Evolutionary conservation across 2,113 vertebrate genomes (phyloP).

Genomic region (Saguinus imperator): DNA sequence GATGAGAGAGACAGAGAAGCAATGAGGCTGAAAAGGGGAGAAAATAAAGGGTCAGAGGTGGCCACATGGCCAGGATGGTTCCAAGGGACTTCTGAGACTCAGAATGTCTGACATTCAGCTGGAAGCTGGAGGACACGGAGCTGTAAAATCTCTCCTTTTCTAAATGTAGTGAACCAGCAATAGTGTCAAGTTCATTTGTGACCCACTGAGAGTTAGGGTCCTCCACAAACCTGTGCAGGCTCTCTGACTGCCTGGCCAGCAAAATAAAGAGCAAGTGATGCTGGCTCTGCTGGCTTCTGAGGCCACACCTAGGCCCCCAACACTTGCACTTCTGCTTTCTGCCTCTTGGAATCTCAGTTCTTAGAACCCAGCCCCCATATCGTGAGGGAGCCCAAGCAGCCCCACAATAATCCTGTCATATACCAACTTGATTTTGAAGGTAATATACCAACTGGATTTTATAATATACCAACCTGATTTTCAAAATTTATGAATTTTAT

Average conservation of each 20-base stretch:
- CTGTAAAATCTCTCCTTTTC: neutral
- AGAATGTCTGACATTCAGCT: fast-evolving
- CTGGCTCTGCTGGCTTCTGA: fast-evolving
- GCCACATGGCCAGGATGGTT: fast-evolving
- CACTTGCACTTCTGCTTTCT: neutral
- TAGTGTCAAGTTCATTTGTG: neutral
- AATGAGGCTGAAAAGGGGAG: too few relatives aligned
- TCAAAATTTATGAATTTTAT: neutral
- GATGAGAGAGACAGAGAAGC: too few relatives aligned
- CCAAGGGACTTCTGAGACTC: neutral
- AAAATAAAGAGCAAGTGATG: fast-evolving
- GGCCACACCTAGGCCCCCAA: neutral
- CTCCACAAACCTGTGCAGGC: fast-evolving
- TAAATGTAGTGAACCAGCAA: neutral
- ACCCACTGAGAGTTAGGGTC: fast-evolving
- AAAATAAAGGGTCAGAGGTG: too few relatives aligned
- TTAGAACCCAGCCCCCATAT: neutral
- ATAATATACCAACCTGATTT: neutral
- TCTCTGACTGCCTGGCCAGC: fast-evolving
- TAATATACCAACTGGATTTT: neutral
- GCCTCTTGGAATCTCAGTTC: fast-evolving
- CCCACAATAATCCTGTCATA: fast-evolving
- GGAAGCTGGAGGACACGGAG: neutral
- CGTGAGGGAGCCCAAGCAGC: neutral
- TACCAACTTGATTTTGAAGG: too few relatives aligned